phyloP scores from a whole-genome alignment of 2,797 vertebrate species.

The Meda fulgida region DNA sequence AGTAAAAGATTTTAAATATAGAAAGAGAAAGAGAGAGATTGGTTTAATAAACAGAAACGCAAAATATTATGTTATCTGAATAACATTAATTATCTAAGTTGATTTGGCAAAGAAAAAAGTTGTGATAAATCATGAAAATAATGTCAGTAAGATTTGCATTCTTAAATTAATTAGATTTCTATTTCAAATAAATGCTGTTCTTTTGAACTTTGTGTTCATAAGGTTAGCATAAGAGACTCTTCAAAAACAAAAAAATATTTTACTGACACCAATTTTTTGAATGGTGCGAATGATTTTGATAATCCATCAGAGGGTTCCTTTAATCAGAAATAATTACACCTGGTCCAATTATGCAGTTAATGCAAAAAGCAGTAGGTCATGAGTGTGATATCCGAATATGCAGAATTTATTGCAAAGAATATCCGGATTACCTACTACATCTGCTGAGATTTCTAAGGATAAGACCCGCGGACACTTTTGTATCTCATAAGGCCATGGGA shows the following conservation, averaged over 20 bases:
- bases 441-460: background rate
- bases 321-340: constrained; percentile 22
- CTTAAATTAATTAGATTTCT: background rate
- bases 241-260: no score
- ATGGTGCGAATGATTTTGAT: background rate
- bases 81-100: no score
- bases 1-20: background rate
- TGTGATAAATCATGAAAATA: no score
- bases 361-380: background rate
- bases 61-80: no score
- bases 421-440: background rate
- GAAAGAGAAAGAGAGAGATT: no score
- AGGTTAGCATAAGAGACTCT: background rate
- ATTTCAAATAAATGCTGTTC: background rate
- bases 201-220: background rate
- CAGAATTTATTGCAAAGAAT: background rate
- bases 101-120: no score
- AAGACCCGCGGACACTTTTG: background rate
- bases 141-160: background rate
- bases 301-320: background rate
- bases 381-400: background rate
- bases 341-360: background rate
- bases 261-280: background rate
- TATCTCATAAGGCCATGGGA: background rate
- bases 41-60: no score